These are phyloP conservation scores for Dasyurus viverrinus DNA, from an alignment of 2,113 vertebrate species.

Conservation along the genomic window DNA sequence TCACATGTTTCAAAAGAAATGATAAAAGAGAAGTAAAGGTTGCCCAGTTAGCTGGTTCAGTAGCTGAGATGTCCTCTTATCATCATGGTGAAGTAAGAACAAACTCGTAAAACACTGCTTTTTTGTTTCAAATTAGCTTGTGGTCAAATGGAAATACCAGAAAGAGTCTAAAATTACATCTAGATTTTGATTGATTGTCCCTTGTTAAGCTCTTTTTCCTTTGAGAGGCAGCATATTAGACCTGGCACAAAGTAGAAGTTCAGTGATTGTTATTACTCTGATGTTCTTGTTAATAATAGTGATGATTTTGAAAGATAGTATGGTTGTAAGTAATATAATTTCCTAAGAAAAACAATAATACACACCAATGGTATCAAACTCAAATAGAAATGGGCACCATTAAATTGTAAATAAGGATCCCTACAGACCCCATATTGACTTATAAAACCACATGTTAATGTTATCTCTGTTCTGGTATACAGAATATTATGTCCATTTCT, in stretches of 20 bases:
- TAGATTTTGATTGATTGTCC: neutral
- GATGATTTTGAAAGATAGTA: neutral
- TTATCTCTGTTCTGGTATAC: neutral
- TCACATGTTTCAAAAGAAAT: conserved; percentile 96
- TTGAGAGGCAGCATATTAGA: neutral
- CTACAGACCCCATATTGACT: neutral
- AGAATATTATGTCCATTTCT: neutral
- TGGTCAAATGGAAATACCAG: neutral
- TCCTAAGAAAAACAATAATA: neutral
- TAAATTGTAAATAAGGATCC: neutral
- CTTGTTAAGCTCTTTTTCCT: neutral
- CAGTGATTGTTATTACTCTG: neutral
- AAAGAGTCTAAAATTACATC: neutral
- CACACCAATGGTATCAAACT: neutral
- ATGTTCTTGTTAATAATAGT: neutral
- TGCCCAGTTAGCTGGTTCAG: conserved; percentile 97
- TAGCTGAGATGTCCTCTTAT: conserved; percentile 98
- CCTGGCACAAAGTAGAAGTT: neutral
- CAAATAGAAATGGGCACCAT: neutral
- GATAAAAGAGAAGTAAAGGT: conserved; percentile 98
- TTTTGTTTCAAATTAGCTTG: conserved; percentile 17
- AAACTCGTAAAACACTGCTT: conserved; percentile 8
- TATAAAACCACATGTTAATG: neutral
- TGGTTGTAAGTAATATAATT: neutral
- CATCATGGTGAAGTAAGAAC: conserved; percentile 96